Conservation (phyloP, 2,113 vertebrate genomes). For the Nothocercus nigrocapillus region DNA sequence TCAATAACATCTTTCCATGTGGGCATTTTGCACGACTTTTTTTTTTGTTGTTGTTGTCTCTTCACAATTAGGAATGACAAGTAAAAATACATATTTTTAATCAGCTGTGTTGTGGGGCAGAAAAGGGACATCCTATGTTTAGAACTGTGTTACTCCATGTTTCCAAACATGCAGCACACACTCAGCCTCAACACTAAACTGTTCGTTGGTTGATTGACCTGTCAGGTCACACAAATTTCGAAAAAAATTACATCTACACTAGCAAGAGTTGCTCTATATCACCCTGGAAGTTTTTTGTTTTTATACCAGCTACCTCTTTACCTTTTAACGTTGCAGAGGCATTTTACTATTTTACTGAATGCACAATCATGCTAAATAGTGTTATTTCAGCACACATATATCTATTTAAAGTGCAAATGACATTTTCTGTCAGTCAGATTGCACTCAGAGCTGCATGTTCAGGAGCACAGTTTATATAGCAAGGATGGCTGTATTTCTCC, state of each 20-base stretch:
- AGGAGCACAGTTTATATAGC: neutral
- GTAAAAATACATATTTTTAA: conserved; percentile 47
- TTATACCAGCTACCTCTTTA: neutral
- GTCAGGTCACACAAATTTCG: neutral
- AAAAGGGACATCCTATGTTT: conserved; percentile 56
- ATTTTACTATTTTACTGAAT: neutral
- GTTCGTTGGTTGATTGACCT: neutral
- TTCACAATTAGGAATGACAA: conserved; percentile 41
- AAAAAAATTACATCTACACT: neutral
- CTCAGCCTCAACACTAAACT: conserved; percentile 33
- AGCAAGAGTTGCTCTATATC: neutral
- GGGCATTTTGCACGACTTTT: conserved; percentile 19
- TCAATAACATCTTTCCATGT: neutral
- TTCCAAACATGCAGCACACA: neutral
- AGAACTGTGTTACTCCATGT: conserved; percentile 8
- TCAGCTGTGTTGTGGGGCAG: conserved; percentile 41
- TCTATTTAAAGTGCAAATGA: neutral
- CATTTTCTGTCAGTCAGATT: neutral
- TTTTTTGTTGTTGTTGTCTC: neutral
- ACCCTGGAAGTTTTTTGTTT: neutral
- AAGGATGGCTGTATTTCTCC: neutral
- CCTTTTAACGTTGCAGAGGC: neutral
- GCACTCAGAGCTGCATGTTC: neutral
- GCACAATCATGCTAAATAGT: neutral
- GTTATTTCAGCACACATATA: neutral